Conservation (phyloP, 2,888 invertebrate genomes). For the Macrosoma leucophasiata region DNA sequence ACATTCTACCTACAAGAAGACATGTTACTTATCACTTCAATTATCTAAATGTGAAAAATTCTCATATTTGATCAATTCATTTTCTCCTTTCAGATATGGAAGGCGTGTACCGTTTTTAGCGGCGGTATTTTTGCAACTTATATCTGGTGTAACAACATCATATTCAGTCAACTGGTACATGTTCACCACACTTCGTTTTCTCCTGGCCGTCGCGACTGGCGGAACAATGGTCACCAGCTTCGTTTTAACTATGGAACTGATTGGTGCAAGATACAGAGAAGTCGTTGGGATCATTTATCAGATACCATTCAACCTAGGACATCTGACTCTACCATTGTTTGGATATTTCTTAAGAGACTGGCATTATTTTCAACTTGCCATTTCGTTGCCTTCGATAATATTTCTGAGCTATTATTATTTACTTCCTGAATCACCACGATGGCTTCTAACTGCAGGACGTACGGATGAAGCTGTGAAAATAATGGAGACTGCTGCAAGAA, state of each 20-base stretch:
- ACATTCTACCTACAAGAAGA: no score
- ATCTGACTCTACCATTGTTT: conserved; percentile 77
- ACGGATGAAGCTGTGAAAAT: conserved; percentile 79
- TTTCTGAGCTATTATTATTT: conserved; percentile 82
- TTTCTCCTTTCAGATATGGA: conserved; percentile 78
- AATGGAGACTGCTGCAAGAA: conserved; percentile 79
- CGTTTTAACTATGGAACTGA: conserved; percentile 80
- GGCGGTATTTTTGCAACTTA: conserved; percentile 83
- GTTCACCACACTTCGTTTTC: conserved; percentile 81
- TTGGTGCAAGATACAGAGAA: conserved; percentile 75
- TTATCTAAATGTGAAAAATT: no score
- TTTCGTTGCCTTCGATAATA: conserved; percentile 78
- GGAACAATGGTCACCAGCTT: conserved; percentile 90
- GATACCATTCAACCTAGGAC: conserved; percentile 83
- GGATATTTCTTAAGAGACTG: conserved; percentile 81
- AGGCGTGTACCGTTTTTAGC: conserved; percentile 83
- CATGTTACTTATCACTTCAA: no score
- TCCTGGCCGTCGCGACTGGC: conserved; percentile 85
- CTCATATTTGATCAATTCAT: no score
- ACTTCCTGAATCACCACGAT: conserved; percentile 88
- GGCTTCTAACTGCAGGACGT: conserved; percentile 83
- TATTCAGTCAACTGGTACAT: conserved; percentile 79
- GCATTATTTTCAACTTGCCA: conserved; percentile 80
- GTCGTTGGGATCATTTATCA: conserved; percentile 82
- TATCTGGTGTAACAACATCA: conserved; percentile 82